A percentile compares a stretch with the other conserved stretches of the same genome.
phyloP scores from a whole-genome alignment of 2,113 vertebrate species.

The Caloenas nicobarica region DNA sequence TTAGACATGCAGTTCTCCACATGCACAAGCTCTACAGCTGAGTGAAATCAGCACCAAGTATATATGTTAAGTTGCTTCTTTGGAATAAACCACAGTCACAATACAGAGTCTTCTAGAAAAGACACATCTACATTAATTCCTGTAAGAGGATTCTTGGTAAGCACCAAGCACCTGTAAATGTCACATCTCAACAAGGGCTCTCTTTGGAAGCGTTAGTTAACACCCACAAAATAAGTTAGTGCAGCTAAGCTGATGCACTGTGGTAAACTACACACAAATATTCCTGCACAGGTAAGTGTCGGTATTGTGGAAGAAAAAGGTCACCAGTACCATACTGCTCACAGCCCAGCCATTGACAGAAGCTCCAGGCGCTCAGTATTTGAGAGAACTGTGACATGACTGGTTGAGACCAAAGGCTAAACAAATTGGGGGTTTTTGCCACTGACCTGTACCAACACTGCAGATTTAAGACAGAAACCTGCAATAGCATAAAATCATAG shows the following conservation, averaged over 20 bases:
- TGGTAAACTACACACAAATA: neutral
- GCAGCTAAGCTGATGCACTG: neutral
- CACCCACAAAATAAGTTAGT: neutral
- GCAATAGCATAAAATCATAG: neutral
- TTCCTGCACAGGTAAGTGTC: neutral
- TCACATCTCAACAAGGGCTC: neutral
- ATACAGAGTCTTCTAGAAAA: neutral
- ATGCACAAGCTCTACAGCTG: conserved; percentile 43
- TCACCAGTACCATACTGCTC: neutral
- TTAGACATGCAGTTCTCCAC: conserved; percentile 35
- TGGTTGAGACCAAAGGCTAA: neutral
- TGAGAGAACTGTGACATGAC: neutral
- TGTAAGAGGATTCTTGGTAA: neutral
- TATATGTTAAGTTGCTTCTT: neutral
- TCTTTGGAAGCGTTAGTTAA: neutral
- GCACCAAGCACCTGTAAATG: neutral
- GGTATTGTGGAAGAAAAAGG: neutral
- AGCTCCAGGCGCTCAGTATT: neutral
- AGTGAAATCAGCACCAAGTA: neutral
- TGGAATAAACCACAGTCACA: neutral
- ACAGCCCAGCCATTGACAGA: neutral
- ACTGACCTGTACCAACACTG: neutral
- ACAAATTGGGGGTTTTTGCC: neutral
- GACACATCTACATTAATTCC: neutral
- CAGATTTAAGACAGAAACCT: neutral